Evolutionary conservation across 2,113 vertebrate genomes (phyloP).

Genomic region (Balaeniceps rex): DNA sequence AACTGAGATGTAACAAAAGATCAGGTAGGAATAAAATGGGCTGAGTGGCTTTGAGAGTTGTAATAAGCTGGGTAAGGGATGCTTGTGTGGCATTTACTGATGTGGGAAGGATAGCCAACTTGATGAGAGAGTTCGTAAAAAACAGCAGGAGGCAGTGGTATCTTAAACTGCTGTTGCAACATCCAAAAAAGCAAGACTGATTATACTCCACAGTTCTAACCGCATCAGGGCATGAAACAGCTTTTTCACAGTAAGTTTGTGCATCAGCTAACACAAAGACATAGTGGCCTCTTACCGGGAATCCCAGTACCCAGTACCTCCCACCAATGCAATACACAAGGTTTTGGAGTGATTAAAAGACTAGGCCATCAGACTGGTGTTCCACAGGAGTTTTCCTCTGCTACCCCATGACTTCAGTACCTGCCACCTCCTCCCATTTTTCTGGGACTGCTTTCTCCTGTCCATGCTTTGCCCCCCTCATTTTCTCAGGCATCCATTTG

Average conservation of each 20-base stretch:
- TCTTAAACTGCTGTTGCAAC: not conserved
- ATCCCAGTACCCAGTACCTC: not conserved
- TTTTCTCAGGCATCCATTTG: not conserved
- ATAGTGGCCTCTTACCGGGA: not conserved
- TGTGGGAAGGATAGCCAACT: slow-evolving; percentile 30
- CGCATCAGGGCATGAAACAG: not conserved
- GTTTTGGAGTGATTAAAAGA: not conserved
- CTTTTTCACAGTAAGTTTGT: not conserved
- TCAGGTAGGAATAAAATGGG: not conserved
- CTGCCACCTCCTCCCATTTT: not conserved
- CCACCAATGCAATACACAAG: not conserved
- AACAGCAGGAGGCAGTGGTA: not conserved
- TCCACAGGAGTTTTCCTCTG: not conserved
- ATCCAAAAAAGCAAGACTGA: slow-evolving; percentile 15
- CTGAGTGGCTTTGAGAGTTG: not conserved
- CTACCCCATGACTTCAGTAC: not conserved
- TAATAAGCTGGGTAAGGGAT: not conserved
- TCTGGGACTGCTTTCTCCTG: not conserved
- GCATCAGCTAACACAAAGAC: not conserved
- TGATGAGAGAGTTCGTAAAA: slow-evolving; percentile 20
- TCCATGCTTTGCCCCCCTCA: not conserved
- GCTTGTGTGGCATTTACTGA: slow-evolving; percentile 39
- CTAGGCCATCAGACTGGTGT: not conserved
- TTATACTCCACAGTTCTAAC: slow-evolving; percentile 21
- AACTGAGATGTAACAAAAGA: not conserved